Base-by-base conservation (phyloP, 64 coral and sea anemone genomes). In the Catalaphyllia jardinei region DNA sequence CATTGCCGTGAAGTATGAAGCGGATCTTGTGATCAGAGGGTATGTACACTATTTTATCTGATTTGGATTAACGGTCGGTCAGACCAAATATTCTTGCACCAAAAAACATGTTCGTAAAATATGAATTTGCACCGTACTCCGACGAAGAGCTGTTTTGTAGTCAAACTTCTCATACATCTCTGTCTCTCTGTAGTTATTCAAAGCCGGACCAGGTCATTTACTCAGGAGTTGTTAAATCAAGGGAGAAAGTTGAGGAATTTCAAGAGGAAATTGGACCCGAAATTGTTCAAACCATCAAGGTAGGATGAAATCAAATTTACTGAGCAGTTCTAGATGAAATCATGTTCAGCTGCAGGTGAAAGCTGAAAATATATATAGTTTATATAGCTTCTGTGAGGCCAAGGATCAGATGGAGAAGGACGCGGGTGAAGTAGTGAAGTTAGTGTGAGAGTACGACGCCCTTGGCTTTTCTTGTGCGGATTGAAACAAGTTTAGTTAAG, bases 221-320 rank as follows among this genome's bases (percentile, higher is more conserved):
- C 29, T 80, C 78, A n/a, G 78, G 78, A 20, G 10, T 27, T 15
- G 78, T 80, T 0, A 83, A 75, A 83, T 10, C 25, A 29, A 39
- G 35, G 52, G 46, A 77, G 7, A 67, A 49, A 22, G 12, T 9
- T 6, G n/a, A 71, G 10, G 78, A 90, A 24, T 52, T 78, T 52
- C 77, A 83, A 60, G 73, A 72, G 31, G 89, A 85, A 19, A 91
- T 85, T 83, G 89, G 89, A 22, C 89, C 89, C 7, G 28, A 75
- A 38, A 76, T 91, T 79, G 20, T 86, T 28, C 89, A 91, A 60
- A 91, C 89, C 7, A 60, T 91, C 46, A 82, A 27, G 39, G 89
- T 91, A 64, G 35, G 59, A 24, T 24, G 18, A 11, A 18, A 49
- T 7, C 7, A 12, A 19, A 24, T 2, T 46, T 50, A 69, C 22